These are phyloP conservation scores for Carpatolechia fugitivella DNA, from an alignment of 2,888 invertebrate species.

Conservation along the genomic window DNA sequence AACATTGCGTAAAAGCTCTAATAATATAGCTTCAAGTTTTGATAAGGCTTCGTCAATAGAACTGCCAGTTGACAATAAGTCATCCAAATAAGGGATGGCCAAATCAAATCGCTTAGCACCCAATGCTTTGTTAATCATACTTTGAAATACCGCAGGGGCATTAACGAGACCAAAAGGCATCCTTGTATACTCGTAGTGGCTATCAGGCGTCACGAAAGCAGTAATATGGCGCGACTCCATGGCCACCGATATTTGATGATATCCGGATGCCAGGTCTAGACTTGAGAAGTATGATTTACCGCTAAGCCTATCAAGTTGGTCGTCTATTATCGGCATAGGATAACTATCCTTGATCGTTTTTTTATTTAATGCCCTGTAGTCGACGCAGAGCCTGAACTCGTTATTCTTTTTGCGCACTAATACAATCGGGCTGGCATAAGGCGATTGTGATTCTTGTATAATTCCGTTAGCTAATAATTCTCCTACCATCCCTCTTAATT, in stretches of 20 bases:
- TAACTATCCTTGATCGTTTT: slow-evolving; percentile 16
- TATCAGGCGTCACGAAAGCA: too few species aligned
- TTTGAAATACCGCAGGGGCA: too few species aligned
- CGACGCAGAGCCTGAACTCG: slow-evolving; percentile 25
- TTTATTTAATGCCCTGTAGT: slow-evolving; percentile 19
- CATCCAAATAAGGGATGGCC: slow-evolving; percentile 15
- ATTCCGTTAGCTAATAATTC: slow-evolving; percentile 19
- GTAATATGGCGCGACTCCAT: slow-evolving; percentile 16
- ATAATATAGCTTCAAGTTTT: background rate
- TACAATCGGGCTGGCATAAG: slow-evolving; percentile 22
- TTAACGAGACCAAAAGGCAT: too few species aligned
- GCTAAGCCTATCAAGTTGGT: slow-evolving; percentile 19
- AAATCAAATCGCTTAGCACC: too few species aligned
- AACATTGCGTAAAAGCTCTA: background rate
- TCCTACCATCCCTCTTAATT: slow-evolving; percentile 16
- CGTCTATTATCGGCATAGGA: slow-evolving; percentile 28
- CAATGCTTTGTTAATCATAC: too few species aligned
- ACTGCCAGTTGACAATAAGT: background rate
- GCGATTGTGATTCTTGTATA: slow-evolving; percentile 17
- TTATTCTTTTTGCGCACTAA: slow-evolving; percentile 20
- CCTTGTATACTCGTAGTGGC: slow-evolving; percentile 16
- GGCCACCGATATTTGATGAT: slow-evolving; percentile 20
- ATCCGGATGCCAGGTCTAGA: too few species aligned
- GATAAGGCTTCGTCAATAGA: background rate
- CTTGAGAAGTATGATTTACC: slow-evolving; percentile 12